A percentile compares a stretch with the other conserved stretches of the same genome.
Evolutionary conservation across 2,113 vertebrate genomes (phyloP).

Genomic region (Oxyruncus cristatus): DNA sequence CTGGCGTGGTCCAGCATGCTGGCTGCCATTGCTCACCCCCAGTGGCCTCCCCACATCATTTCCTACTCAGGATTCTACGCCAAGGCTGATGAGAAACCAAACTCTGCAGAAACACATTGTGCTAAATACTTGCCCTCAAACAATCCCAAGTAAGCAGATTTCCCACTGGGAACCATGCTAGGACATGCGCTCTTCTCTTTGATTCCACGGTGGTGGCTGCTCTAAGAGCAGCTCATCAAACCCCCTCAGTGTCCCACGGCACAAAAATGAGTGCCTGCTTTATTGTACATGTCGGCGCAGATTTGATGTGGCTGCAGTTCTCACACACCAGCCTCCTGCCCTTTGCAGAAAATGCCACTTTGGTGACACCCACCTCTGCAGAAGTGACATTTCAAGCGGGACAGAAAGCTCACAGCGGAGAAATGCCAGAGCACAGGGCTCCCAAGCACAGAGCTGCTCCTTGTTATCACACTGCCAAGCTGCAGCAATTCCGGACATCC

Average conservation of each 20-base stretch:
- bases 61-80: not conserved
- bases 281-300: accelerated
- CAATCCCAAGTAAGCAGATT: not conserved
- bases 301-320: not conserved
- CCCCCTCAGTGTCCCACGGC: accelerated
- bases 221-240: not conserved
- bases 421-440: not conserved
- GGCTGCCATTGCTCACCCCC: not conserved
- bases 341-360: not conserved
- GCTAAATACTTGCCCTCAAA: not conserved
- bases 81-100: not conserved
- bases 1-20: accelerated
- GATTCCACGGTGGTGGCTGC: not conserved
- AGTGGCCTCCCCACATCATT: not conserved
- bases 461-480: not conserved
- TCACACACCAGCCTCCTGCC: not conserved
- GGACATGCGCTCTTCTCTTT: not conserved
- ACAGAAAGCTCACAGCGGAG: not conserved
- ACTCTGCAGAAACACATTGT: not conserved
- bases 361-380: not conserved
- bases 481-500: not conserved
- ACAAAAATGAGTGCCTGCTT: accelerated
- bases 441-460: not conserved
- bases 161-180: accelerated
- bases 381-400: not conserved